A percentile compares a stretch with the other conserved stretches of the same genome.
These are phyloP conservation scores for Stenurella melanura DNA, from an alignment of 2,888 invertebrate species.

Conservation along the genomic window DNA sequence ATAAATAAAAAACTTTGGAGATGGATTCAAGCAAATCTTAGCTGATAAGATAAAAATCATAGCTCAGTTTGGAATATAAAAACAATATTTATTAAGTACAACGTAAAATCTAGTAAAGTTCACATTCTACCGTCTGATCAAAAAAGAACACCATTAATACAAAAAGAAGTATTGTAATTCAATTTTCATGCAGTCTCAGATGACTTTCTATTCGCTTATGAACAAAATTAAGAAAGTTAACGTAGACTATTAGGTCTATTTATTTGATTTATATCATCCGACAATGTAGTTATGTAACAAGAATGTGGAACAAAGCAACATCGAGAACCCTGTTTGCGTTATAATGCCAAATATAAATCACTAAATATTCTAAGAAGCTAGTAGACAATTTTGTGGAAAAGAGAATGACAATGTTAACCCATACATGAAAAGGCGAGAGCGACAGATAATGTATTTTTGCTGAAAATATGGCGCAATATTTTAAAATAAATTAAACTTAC, in stretches of 20 bases:
- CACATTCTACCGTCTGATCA: background rate
- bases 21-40: no score
- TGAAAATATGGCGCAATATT: background rate
- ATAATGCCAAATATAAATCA: constrained; percentile 50
- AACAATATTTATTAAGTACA: no score
- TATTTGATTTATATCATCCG: constrained; percentile 46
- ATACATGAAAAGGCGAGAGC: constrained; percentile 34
- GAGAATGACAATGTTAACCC: constrained; percentile 49
- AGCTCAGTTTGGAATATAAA: no score
- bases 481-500: no score
- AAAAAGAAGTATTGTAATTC: constrained; percentile 34
- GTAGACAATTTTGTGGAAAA: constrained; percentile 48
- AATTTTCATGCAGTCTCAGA: constrained; percentile 20
- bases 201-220: constrained; percentile 25
- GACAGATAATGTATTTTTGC: constrained; percentile 8
- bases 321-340: constrained; percentile 45
- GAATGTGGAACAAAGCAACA: constrained; percentile 50
- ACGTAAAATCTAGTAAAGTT: background rate
- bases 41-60: no score
- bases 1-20: no score
- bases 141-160: constrained; percentile 14
- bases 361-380: constrained; percentile 49
- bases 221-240: constrained; percentile 50
- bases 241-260: constrained; percentile 47
- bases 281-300: constrained; percentile 49